Evolutionary conservation across 2,888 invertebrate species (phyloP).

Genomic region (Scelioninae gen. 1): DNA sequence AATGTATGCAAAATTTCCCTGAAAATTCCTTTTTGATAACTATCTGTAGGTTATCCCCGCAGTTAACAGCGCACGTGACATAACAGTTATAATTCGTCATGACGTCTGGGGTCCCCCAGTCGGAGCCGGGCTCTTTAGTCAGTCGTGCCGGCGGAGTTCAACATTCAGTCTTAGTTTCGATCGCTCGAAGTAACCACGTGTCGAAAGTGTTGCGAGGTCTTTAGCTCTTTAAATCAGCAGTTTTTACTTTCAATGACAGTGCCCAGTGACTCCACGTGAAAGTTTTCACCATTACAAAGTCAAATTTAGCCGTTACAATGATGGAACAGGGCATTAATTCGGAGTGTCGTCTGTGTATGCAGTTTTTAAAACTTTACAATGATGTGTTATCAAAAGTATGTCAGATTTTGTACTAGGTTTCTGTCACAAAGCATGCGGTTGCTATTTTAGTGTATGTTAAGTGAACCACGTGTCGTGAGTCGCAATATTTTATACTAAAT

Average conservation of each 20-base stretch:
- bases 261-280: slow-evolving; percentile 36
- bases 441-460: no score
- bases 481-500: no score
- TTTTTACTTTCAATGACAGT: slow-evolving; percentile 35
- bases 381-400: slow-evolving; percentile 37
- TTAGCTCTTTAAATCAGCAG: slow-evolving; percentile 14
- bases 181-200: slow-evolving; percentile 29
- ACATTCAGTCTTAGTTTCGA: slow-evolving; percentile 41
- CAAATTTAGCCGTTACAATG: slow-evolving; percentile 21
- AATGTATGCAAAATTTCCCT: no score
- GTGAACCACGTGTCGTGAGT: no score
- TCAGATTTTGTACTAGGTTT: no score
- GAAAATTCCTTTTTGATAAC: no score
- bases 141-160: slow-evolving; percentile 44
- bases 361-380: slow-evolving; percentile 42
- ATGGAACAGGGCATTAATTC: slow-evolving; percentile 53
- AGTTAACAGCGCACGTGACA: no score
- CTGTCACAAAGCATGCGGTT: no score
- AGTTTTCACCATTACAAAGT: background rate
- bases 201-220: background rate
- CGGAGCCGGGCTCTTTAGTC: slow-evolving; percentile 22
- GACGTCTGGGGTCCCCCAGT: slow-evolving; percentile 51
- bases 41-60: no score
- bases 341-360: slow-evolving; percentile 45
- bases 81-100: slow-evolving; percentile 32